Evolutionary conservation across 2,113 vertebrate genomes (phyloP), one percentile per base, ranked within the genome.

Genomic region (Datnioides undecimradiatus): DNA sequence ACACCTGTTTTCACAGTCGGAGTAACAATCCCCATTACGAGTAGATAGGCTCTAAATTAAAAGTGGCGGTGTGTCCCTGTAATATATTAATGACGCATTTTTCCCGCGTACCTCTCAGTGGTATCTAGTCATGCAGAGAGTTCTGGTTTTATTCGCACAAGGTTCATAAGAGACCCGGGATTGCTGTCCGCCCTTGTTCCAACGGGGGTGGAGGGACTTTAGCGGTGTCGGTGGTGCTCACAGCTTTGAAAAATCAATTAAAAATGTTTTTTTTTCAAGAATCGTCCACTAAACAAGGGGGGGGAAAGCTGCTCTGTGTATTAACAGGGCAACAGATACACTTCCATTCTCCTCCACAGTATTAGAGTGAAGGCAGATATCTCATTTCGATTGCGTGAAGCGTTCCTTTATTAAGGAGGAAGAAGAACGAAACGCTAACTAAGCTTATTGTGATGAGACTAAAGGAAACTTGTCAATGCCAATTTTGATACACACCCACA

Each of bases 401-500:
- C 12, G n/a, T 36, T 4, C 46, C 29, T 54, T 54, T 57, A 38
- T 57, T 31, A 6, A 55, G 17, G 3, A 38, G 21, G n/a, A 45
- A 46, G 13, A 54, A 51, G 17, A 69, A 36, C 14, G 2, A 38
- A 58, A 73, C 1, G 7, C 36, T 34, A 16, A 58, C 17, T 41
- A 7, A 41, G 23, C 6, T 45, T 2, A 16, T 0, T 62, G n/a
- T 36, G 40, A 54, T 60, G 45, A 41, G 51, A 66, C 45, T 6
- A 29, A 67, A 66, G 2, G 29, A 43, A 73, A 67, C 36, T 4
- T 49, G 40, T n/a, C 16, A 67, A 23, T 57, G 29, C 16, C 25
- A 31, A 46, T 43, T 34, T 41, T 65, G 4, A 62, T 46, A 66
- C 52, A 67, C 31, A 41, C 7, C 31, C 66, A 46, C 52, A 79